These are phyloP conservation scores for Drosophila takahashii DNA, from an alignment of 1,140 invertebrate species.

Conservation along the genomic window DNA sequence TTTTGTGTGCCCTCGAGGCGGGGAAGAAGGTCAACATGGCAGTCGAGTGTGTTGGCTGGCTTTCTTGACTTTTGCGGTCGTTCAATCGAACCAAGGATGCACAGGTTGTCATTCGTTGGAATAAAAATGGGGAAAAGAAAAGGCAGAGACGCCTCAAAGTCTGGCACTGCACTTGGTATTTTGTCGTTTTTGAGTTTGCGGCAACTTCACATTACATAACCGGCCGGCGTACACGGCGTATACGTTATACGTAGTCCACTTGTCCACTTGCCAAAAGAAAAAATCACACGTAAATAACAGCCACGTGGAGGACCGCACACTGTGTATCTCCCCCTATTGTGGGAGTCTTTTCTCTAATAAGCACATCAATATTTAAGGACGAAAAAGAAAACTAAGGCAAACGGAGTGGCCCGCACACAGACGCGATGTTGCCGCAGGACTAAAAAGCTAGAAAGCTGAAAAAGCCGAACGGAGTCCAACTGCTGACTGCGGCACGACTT, in stretches of 20 bases:
- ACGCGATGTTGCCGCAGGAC: constrained; percentile 35
- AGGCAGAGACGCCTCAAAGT: constrained; percentile 22
- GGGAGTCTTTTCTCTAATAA: constrained; percentile 30
- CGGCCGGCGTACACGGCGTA: constrained; percentile 1
- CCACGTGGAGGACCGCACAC: constrained; percentile 8
- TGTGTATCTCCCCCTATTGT: neutral
- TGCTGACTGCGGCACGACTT: constrained; percentile 55
- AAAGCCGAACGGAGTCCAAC: constrained; percentile 43
- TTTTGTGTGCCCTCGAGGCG: constrained; percentile 39
- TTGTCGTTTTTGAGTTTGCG: neutral
- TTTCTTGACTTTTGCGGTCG: constrained; percentile 29
- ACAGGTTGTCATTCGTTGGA: constrained; percentile 23
- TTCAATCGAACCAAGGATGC: constrained; percentile 26
- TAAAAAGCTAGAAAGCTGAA: constrained; percentile 13
- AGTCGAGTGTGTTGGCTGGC: constrained; percentile 8
- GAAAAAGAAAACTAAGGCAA: constrained; percentile 4
- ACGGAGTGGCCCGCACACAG: constrained; percentile 12
- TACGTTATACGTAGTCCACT: neutral
- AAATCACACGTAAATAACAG: constrained; percentile 17
- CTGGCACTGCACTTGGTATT: constrained; percentile 18
- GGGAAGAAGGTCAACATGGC: constrained; percentile 61
- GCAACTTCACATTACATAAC: constrained; percentile 49
- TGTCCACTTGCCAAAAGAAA: constrained; percentile 23
- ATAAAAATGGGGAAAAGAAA: neutral
- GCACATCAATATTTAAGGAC: constrained; percentile 54